Evolutionary conservation across 2,888 invertebrate genomes (phyloP).

Genomic region (Lottia scabra): DNA sequence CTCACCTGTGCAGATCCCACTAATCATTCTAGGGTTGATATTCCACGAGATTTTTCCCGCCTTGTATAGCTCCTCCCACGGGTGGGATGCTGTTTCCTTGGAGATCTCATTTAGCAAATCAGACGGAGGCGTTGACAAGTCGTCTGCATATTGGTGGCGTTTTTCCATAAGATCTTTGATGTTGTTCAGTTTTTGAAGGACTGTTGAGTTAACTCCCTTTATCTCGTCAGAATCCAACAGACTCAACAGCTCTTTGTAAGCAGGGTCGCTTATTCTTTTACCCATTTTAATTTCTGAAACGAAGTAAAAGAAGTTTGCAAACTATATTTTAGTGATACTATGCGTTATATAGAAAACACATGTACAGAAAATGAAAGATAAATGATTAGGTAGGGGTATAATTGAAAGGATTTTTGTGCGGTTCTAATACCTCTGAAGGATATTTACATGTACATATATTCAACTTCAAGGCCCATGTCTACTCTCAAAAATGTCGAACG

Average conservation of each 20-base stretch:
- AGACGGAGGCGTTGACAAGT: conserved; percentile 22
- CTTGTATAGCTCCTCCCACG: conserved; percentile 26
- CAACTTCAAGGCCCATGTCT: too few relatives aligned
- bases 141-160: conserved; percentile 26
- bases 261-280: neutral
- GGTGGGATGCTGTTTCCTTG: conserved; percentile 22
- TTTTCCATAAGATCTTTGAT: neutral
- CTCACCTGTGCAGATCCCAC: conserved; percentile 33
- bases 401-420: too few relatives aligned
- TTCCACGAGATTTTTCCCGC: conserved; percentile 30
- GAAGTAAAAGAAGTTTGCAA: too few relatives aligned
- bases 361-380: too few relatives aligned
- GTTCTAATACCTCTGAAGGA: too few relatives aligned
- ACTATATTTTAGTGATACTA: too few relatives aligned
- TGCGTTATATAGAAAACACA: too few relatives aligned
- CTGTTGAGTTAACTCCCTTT: neutral
- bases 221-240: neutral
- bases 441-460: too few relatives aligned
- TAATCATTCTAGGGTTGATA: conserved; percentile 25
- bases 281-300: too few relatives aligned
- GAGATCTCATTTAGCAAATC: conserved; percentile 20
- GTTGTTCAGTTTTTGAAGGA: neutral
- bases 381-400: too few relatives aligned
- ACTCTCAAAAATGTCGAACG: too few relatives aligned
- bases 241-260: neutral